Evolutionary conservation across 2,888 invertebrate species (phyloP), one percentile per base, ranked within the genome.

Genomic region (Julus scanicus): DNA sequence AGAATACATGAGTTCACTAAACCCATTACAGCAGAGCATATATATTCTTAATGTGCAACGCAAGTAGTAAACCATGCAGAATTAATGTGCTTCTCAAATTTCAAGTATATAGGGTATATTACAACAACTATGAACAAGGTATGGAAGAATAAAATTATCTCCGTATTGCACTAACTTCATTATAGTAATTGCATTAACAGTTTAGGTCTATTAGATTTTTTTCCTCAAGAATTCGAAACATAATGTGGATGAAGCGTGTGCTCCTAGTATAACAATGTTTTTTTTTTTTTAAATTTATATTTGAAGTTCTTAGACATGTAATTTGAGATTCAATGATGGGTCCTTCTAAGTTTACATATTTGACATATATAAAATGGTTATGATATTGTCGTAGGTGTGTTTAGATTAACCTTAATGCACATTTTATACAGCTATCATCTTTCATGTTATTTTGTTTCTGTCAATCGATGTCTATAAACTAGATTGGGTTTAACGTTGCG

Each of bases 31-130:
- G 63, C 4, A 63, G 20, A 20, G 63, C 20, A 63, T 17, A 63
- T 17, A 63, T 20, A n/a, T 44, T 44, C 44, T 20, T 63, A 63
- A 63, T 20, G 63, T n/a, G 63, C 63, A 63, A 63, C 63, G 6
- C 63, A 20, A 63, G 63, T 63, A 63, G 63, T 63, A n/a, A 63
- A 9, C 63, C 63, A 63, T 63, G 63, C 63, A 63, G n/a, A 63
- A 63, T 63, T 63, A 63, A 63, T 63, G 63, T 5, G 17, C 20
- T 20, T 20, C 63, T 63, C 20, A 63, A 63, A 20, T 63, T 20
- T 63, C 63, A 63, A 63, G 20, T 20, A 63, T 20, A 2, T 9
- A n/a, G 6, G 53, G 11, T 29, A 29, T 29, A 29, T 29, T 29
- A 29, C 29, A 29, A 29, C 29, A 29, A 29, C 17, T 13, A 17